Conservation (phyloP, 2,888 invertebrate species). For the Ophion slaviceki region DNA sequence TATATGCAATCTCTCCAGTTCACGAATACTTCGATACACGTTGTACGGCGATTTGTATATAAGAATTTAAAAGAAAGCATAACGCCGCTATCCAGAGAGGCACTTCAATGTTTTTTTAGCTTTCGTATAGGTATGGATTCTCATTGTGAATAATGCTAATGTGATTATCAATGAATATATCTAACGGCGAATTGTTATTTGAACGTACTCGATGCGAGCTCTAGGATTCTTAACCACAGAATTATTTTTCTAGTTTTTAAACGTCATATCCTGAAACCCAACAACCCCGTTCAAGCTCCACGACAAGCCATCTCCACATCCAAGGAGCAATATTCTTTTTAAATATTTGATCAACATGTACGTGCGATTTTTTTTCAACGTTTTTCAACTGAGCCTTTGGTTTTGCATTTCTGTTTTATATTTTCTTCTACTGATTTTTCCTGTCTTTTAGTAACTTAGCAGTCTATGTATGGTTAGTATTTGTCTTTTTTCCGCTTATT, state of each 20-base stretch:
- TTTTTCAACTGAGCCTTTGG: no score
- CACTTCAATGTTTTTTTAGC: not conserved
- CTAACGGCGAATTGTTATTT: not conserved
- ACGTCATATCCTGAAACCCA: not conserved
- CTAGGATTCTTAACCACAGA: not conserved
- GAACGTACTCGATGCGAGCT: not conserved
- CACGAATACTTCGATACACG: slow-evolving; percentile 28
- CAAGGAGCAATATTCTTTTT: no score
- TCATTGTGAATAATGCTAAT: not conserved
- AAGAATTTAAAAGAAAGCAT: slow-evolving; percentile 25
- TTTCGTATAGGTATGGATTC: not conserved
- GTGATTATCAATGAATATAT: not conserved
- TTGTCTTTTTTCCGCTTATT: no score
- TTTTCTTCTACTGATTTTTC: no score
- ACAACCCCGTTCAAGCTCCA: not conserved
- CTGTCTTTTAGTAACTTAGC: no score
- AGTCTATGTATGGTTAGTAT: no score
- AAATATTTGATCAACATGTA: no score
- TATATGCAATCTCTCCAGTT: slow-evolving; percentile 30
- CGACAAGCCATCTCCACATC: no score
- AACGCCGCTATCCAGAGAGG: slow-evolving; percentile 6
- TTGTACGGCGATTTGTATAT: slow-evolving; percentile 22
- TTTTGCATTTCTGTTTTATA: no score
- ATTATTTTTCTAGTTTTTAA: not conserved
- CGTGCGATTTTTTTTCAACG: no score